These are phyloP conservation scores for Psittacula echo DNA, from an alignment of 2,797 vertebrate species.

Conservation along the genomic window DNA sequence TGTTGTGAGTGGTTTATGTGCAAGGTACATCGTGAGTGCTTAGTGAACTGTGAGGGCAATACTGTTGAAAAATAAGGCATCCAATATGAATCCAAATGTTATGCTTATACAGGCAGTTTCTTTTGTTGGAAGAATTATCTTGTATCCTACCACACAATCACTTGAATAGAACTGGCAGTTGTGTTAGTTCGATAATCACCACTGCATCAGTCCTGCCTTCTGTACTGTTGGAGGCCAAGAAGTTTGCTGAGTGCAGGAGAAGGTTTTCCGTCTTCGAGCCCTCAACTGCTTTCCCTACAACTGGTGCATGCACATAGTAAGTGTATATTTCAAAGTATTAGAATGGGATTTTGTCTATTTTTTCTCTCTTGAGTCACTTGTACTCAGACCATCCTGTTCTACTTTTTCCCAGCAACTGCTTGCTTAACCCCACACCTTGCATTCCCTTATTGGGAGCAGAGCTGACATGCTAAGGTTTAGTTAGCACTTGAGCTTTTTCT, in stretches of 20 bases:
- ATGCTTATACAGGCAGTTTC: background rate
- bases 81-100: background rate
- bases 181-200: background rate
- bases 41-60: background rate
- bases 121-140: background rate
- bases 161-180: background rate
- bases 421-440: accelerated
- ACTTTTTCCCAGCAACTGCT: background rate
- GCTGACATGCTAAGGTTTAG: background rate
- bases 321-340: background rate
- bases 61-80: background rate
- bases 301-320: accelerated
- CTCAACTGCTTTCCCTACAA: background rate
- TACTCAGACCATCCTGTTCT: background rate
- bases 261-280: background rate
- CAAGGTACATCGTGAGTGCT: background rate
- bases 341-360: background rate
- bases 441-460: background rate
- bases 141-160: background rate
- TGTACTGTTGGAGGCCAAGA: background rate
- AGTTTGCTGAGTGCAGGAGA: background rate
- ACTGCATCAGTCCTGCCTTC: background rate
- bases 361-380: background rate
- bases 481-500: background rate
- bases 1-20: background rate